Conservation (phyloP, 2,888 invertebrate genomes). For the Cerastis leucographa region DNA sequence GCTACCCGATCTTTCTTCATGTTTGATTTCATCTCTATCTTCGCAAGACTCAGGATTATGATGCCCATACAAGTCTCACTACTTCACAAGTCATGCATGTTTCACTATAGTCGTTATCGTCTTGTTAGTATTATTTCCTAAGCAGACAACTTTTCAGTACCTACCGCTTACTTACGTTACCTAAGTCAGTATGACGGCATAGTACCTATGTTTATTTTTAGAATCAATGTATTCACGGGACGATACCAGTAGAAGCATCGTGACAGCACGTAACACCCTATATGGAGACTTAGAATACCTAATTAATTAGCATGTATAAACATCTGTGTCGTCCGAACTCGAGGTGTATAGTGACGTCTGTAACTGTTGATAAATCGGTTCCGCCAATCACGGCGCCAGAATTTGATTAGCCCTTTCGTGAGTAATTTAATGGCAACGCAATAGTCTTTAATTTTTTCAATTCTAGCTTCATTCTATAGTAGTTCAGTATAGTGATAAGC, state of each 20-base stretch:
- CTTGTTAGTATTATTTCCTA: not conserved
- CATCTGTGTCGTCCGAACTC: slow-evolving; percentile 36
- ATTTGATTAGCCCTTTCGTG: slow-evolving; percentile 57
- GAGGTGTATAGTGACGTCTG: slow-evolving; percentile 51
- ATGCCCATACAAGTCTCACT: not conserved
- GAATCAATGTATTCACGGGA: slow-evolving; percentile 45
- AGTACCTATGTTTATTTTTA: slow-evolving; percentile 36
- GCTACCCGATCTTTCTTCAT: not conserved
- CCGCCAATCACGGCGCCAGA: slow-evolving; percentile 57
- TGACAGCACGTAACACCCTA: slow-evolving; percentile 36
- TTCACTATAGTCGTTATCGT: not conserved
- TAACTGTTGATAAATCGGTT: slow-evolving; percentile 53
- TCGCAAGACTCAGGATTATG: not conserved
- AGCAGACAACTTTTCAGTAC: not conserved
- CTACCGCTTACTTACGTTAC: slow-evolving; percentile 14
- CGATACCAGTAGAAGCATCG: slow-evolving; percentile 38
- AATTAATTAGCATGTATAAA: slow-evolving; percentile 52
- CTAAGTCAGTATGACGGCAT: slow-evolving; percentile 19
- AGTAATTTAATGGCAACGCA: slow-evolving; percentile 54
- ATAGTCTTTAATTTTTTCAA: slow-evolving; percentile 16
- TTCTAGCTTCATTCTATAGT: not conserved
- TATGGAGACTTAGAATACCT: slow-evolving; percentile 43
- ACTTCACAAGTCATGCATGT: not conserved
- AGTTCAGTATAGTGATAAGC: not conserved
- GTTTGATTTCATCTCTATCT: not conserved